These are phyloP conservation scores for Xestobium rufovillosum DNA, from an alignment of 2,888 invertebrate genomes.

Conservation along the genomic window DNA sequence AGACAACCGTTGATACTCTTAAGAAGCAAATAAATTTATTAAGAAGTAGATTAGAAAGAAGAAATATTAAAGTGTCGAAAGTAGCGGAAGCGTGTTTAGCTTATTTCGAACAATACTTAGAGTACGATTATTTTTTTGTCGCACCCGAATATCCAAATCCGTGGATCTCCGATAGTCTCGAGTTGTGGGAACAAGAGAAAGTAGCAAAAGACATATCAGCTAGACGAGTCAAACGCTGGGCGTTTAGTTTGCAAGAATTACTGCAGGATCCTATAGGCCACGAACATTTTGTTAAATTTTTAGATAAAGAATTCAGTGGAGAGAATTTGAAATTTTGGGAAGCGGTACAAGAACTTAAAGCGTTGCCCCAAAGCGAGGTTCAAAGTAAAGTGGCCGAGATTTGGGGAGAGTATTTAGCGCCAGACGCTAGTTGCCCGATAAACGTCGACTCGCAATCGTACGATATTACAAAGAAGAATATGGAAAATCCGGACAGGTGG, in stretches of 20 bases:
- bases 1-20: constrained; percentile 42
- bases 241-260: constrained; percentile 90
- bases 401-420: constrained; percentile 88
- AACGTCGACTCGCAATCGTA: constrained; percentile 93
- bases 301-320: constrained; percentile 97
- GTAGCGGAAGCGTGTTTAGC: constrained; percentile 90
- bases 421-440: constrained; percentile 92
- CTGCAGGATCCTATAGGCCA: constrained; percentile 90
- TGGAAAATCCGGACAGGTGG: constrained; percentile 81
- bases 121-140: constrained; percentile 93
- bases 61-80: constrained; percentile 87
- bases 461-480: constrained; percentile 73
- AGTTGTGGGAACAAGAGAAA: constrained; percentile 97
- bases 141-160: constrained; percentile 93
- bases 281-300: constrained; percentile 92
- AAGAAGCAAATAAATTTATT: constrained; percentile 66
- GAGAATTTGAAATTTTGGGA: constrained; percentile 98
- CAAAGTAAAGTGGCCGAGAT: constrained; percentile 75
- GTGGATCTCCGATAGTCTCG: constrained; percentile 92
- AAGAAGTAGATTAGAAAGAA: constrained; percentile 71
- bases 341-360: constrained; percentile 87
- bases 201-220: constrained; percentile 87
- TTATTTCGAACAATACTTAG: constrained; percentile 91
- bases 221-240: constrained; percentile 93
- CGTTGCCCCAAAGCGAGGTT: constrained; percentile 79